Evolutionary conservation across 2,797 vertebrate species (phyloP), one percentile per base, ranked within the genome.

Genomic region (Cossypha niveicapilla): DNA sequence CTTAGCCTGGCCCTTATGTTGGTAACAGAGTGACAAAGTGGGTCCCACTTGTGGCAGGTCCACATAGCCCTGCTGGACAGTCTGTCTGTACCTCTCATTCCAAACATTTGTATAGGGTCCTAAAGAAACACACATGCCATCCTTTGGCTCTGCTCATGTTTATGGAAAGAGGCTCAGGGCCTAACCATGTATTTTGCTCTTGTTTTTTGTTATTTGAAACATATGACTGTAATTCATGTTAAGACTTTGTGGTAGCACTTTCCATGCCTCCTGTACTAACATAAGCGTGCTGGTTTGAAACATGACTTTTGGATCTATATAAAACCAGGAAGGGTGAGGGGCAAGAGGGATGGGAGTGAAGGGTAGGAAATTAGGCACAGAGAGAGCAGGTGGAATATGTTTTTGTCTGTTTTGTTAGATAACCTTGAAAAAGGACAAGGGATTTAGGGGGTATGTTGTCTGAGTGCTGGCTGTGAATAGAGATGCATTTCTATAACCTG

Each of bases 31-130:
- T 2, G 5, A 53, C 0, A 2, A n/a, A 51, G 14, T 16, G 4
- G 34, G 5, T 53, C 25, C 45, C 5, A 10, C 32, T 3, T 10
- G 14, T 44, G 35, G 27, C 1, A 1, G 11, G 17, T 77, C 24
- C 6, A 7, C 1, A 1, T 3, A 1, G 3, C 9, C 23, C 16
- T 14, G 10, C 37, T 60, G 53, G 42, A 13, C 11, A 8, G 27
- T 21, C 34, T 34, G 10, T 24, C 48, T 1, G 0, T 57, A 30
- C 9, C 6, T 54, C 4, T 1, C 12, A 16, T 75, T 35, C 21
- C 16, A 54, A 8, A 35, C 0, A 0, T 24, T 51, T 0, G 0
- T 32, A 5, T 24, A 68, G 42, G 13, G 11, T 67, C 48, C 68
- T 35, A 6, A 15, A 56, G 45, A 57, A 58, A 8, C 10, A 9